Evolutionary conservation across 1,140 invertebrate genomes (phyloP), one percentile per base, ranked within the genome.

Genomic region (Acromyrmex charruanus): DNA sequence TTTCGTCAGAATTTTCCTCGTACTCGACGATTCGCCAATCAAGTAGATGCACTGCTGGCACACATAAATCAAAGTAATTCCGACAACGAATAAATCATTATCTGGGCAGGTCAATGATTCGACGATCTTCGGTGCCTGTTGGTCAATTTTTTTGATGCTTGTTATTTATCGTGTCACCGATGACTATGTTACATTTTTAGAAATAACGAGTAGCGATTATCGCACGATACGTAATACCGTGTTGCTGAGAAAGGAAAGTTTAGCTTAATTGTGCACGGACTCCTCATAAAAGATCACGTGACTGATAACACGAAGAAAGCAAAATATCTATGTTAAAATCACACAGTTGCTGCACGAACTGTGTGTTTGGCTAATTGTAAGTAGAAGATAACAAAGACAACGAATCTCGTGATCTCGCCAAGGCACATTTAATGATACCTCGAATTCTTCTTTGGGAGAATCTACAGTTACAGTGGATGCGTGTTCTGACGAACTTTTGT

Each of bases 11-110:
- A 79, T 87, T 65, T 35, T 28, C 16, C 25, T 65, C 72, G 49
- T 77, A 68, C 51, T 28, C n/a, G 61, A 35, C 28, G 63, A 89
- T 66, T 87, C 55, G 12, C 14, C 61, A 35, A 63, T 89, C 82
- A 71, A 77, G n/a, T 14, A n/a, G 9, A 66, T 28, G 77, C 39
- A 53, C 18, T 68, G 87, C 68, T 77, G 25, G 25, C n/a, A 53
- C 82, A 7, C n/a, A 49, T 25, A 35, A 25, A 75, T 92, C 58
- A 72, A 86, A 35, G 14, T 63, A 14, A 58, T 65, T 53, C 35
- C 35, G 39, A n/a, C 58, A 35, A 74, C 35, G 66, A 69, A 69
- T 91, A 89, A 92, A 87, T 93, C 88, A 92, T 92, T 69, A 55
- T 72, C 77, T 77, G 59, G 77, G 6, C 28, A 71, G 84, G 71